Evolutionary conservation across 2,888 invertebrate genomes (phyloP).

Genomic region (Nineta flava): DNA sequence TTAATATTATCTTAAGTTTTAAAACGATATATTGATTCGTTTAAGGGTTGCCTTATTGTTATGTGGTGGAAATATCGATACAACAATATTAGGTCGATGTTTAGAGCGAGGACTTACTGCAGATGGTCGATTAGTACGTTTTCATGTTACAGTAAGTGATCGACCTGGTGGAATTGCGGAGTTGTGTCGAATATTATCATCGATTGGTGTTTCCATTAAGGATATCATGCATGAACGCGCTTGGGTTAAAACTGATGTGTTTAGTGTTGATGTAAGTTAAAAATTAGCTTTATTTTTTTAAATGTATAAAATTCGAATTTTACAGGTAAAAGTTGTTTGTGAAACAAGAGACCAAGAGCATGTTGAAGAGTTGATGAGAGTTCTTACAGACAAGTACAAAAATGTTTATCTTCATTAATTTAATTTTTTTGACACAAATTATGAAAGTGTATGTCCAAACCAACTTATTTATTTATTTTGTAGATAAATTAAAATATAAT

Average conservation of each 20-base stretch:
- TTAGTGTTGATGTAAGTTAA: slow-evolving; percentile 44
- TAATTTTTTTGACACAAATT: neutral
- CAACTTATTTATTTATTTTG: too few species aligned
- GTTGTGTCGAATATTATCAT: slow-evolving; percentile 56
- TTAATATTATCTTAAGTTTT: neutral
- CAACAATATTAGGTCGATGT: slow-evolving; percentile 75
- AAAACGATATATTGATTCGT: slow-evolving; percentile 10
- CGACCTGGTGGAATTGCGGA: slow-evolving; percentile 80
- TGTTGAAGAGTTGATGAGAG: slow-evolving; percentile 40
- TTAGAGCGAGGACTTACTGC: slow-evolving; percentile 78
- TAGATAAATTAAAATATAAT: too few species aligned
- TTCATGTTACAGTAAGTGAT: slow-evolving; percentile 66
- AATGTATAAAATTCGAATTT: slow-evolving; percentile 12
- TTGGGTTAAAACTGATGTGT: slow-evolving; percentile 83
- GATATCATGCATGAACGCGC: slow-evolving; percentile 93
- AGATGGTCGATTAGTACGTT: slow-evolving; percentile 62
- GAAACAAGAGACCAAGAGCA: slow-evolving; percentile 78
- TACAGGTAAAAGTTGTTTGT: slow-evolving; percentile 73
- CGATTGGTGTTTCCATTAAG: slow-evolving; percentile 77
- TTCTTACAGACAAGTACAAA: slow-evolving; percentile 37
- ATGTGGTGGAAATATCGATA: slow-evolving; percentile 85
- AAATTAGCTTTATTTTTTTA: slow-evolving; percentile 2
- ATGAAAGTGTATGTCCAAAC: too few species aligned
- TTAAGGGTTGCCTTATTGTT: slow-evolving; percentile 66
- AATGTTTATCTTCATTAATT: slow-evolving; percentile 25